These are phyloP conservation scores for Micrastur ruficollis DNA, from an alignment of 2,797 vertebrate genomes.

Conservation along the genomic window DNA sequence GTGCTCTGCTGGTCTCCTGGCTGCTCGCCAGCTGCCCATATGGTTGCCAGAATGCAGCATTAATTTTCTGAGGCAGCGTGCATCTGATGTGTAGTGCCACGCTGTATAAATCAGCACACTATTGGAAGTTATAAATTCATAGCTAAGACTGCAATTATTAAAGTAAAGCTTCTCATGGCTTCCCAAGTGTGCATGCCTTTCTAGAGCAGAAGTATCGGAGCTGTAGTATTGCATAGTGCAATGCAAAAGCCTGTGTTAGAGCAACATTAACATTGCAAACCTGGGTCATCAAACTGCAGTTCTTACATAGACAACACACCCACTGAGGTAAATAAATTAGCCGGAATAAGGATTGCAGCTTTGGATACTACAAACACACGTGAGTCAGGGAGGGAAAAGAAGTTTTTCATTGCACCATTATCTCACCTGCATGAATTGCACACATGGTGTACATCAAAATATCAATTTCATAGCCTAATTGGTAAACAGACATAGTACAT, in stretches of 20 bases:
- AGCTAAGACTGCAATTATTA: neutral
- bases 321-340: neutral
- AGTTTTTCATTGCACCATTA: neutral
- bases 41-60: constrained; percentile 33
- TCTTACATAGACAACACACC: neutral
- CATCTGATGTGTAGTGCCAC: neutral
- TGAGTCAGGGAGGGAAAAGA: neutral
- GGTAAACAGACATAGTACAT: neutral
- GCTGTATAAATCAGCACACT: neutral
- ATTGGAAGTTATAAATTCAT: neutral
- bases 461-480: neutral
- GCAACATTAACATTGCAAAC: neutral
- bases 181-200: neutral
- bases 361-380: neutral
- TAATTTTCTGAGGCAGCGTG: neutral
- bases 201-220: neutral
- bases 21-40: neutral
- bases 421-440: neutral
- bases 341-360: neutral
- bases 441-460: neutral
- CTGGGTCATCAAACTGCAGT: neutral
- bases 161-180: neutral
- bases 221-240: neutral
- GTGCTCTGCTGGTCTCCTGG: constrained; percentile 2
- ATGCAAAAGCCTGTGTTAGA: neutral